These are phyloP conservation scores for Taurulus bubalis DNA, from an alignment of 2,113 vertebrate species.

Conservation along the genomic window DNA sequence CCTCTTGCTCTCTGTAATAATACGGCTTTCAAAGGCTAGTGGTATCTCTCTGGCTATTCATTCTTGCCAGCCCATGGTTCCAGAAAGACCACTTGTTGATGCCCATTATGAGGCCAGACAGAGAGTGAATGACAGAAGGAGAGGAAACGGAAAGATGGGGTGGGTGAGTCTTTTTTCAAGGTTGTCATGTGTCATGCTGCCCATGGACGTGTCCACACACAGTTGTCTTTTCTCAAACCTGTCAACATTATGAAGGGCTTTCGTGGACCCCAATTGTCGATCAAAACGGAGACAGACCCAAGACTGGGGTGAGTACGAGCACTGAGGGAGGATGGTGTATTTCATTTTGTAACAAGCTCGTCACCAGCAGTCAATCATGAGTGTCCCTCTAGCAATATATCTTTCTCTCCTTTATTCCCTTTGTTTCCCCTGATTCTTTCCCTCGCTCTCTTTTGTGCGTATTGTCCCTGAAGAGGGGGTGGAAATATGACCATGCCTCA, in stretches of 20 bases:
- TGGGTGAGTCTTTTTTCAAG: constrained; percentile 52
- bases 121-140: neutral
- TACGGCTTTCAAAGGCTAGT: constrained; percentile 55
- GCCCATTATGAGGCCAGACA: constrained; percentile 31
- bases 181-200: constrained; percentile 68
- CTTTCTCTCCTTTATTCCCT: neutral
- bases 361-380: constrained; percentile 30
- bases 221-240: constrained; percentile 55
- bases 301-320: constrained; percentile 12
- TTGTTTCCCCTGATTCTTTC: neutral
- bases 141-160: constrained; percentile 3
- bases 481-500: constrained; percentile 31
- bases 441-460: constrained; percentile 20
- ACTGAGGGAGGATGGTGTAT: neutral
- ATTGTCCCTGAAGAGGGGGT: constrained; percentile 33
- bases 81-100: constrained; percentile 64
- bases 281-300: constrained; percentile 39
- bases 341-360: neutral
- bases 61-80: constrained; percentile 41
- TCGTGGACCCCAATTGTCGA: constrained; percentile 45
- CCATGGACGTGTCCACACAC: constrained; percentile 49
- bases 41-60: constrained; percentile 33
- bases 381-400: neutral
- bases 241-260: constrained; percentile 62
- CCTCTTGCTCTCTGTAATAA: constrained; percentile 56